Percentiles rank a stretch among this genome's conserved stretches.
Conservation (phyloP, 2,888 invertebrate genomes). For the Sphaeridia pumilis region DNA sequence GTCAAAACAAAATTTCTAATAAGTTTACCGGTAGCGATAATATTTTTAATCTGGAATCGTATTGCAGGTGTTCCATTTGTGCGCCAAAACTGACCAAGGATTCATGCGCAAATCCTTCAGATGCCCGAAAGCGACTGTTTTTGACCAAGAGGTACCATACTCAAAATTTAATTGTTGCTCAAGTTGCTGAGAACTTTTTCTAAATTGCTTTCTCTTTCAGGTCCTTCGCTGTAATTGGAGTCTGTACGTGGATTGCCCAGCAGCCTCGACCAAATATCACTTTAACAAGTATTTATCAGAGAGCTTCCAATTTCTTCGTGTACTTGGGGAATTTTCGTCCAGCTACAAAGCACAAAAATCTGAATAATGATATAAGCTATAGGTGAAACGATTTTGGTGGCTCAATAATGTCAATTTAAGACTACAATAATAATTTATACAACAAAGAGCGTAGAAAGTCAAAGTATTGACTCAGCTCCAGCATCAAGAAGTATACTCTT, state of each 20-base stretch:
- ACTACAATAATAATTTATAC: too few species aligned
- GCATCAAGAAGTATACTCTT: too few species aligned
- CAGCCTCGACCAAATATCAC: slow-evolving; percentile 66
- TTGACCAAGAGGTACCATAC: slow-evolving; percentile 76
- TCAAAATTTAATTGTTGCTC: too few species aligned
- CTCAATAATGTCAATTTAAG: too few species aligned
- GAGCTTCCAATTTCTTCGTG: slow-evolving; percentile 83
- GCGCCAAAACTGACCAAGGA: slow-evolving; percentile 76
- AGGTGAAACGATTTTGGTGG: too few species aligned
- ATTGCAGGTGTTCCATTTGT: slow-evolving; percentile 74
- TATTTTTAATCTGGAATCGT: slow-evolving; percentile 22
- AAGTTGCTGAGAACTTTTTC: too few species aligned
- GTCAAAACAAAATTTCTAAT: too few species aligned
- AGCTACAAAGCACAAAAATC: slow-evolving; percentile 44
- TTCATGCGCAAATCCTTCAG: slow-evolving; percentile 82
- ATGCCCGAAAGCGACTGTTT: slow-evolving; percentile 79
- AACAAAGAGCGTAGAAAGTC: too few species aligned
- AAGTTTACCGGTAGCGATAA: too few species aligned
- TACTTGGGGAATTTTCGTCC: slow-evolving; percentile 73
- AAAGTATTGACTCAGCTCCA: too few species aligned
- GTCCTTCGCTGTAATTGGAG: slow-evolving; percentile 88
- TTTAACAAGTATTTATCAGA: slow-evolving; percentile 83
- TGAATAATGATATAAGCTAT: too few species aligned
- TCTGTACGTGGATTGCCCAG: slow-evolving; percentile 84
- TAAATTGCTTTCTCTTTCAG: slow-evolving; percentile 37